phyloP scores from a whole-genome alignment of 2,113 vertebrate genomes.

The Phalacrocorax aristotelis region DNA sequence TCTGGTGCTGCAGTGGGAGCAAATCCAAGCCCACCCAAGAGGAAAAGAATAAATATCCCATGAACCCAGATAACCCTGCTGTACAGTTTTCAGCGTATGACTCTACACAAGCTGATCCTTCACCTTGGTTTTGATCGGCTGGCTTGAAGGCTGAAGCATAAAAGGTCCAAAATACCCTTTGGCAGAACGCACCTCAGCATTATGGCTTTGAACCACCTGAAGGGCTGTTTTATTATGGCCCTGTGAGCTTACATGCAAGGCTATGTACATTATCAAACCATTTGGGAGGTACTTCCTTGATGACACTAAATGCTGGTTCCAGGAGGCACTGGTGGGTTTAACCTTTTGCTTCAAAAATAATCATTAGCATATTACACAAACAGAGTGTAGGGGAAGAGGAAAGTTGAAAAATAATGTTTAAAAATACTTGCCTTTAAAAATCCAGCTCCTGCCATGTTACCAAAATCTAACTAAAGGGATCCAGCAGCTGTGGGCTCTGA shows the following conservation, averaged over 20 bases:
- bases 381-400: not conserved
- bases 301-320: not conserved
- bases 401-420: not conserved
- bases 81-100: not conserved
- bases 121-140: not conserved
- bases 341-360: not conserved
- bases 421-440: constrained; percentile 19
- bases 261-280: not conserved
- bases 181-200: not conserved
- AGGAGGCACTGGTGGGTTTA: not conserved
- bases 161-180: not conserved
- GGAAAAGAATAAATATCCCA: not conserved
- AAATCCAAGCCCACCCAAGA: not conserved
- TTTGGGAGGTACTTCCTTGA: not conserved
- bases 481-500: not conserved
- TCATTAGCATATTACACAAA: not conserved
- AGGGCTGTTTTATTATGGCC: not conserved
- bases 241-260: not conserved
- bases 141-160: not conserved
- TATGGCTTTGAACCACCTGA: not conserved
- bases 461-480: not conserved
- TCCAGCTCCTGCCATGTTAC: not conserved
- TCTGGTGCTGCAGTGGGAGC: not conserved
- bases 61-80: not conserved
- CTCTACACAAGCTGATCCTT: not conserved